phyloP scores from a whole-genome alignment of 2,113 vertebrate genomes.

The Chamaea fasciata region DNA sequence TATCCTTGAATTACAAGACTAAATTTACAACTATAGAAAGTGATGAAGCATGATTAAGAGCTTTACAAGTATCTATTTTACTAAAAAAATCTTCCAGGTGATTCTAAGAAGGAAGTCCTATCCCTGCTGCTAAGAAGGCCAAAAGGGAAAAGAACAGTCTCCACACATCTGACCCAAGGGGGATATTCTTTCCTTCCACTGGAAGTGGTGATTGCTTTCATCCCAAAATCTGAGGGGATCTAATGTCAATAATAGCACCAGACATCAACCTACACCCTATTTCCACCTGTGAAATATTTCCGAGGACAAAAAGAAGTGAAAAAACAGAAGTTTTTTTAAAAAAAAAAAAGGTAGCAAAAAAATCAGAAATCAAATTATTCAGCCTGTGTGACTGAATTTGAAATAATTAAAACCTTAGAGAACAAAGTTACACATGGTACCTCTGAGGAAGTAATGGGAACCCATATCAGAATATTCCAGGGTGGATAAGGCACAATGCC shows the following conservation, averaged over 20 bases:
- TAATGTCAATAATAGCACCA: neutral
- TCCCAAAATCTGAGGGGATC: neutral
- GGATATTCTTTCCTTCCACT: neutral
- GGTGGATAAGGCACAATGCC: neutral
- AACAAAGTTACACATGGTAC: rapidly evolving
- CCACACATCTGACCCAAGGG: neutral
- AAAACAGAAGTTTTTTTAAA: neutral
- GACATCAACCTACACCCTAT: neutral
- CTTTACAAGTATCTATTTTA: neutral
- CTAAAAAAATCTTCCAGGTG: neutral
- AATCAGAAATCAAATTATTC: neutral
- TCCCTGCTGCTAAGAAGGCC: neutral
- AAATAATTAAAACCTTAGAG: neutral
- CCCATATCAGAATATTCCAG: neutral
- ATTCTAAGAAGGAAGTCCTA: neutral
- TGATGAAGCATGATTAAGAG: neutral
- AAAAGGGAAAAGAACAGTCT: neutral
- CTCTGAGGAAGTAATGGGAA: neutral
- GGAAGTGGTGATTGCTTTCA: neutral
- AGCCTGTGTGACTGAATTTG: neutral
- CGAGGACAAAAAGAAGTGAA: neutral
- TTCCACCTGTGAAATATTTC: neutral
- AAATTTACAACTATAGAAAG: neutral
- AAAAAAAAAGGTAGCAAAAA: neutral
- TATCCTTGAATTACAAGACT: neutral